Evolutionary conservation across 2,797 vertebrate genomes (phyloP).

Genomic region (Coilia nasus): DNA sequence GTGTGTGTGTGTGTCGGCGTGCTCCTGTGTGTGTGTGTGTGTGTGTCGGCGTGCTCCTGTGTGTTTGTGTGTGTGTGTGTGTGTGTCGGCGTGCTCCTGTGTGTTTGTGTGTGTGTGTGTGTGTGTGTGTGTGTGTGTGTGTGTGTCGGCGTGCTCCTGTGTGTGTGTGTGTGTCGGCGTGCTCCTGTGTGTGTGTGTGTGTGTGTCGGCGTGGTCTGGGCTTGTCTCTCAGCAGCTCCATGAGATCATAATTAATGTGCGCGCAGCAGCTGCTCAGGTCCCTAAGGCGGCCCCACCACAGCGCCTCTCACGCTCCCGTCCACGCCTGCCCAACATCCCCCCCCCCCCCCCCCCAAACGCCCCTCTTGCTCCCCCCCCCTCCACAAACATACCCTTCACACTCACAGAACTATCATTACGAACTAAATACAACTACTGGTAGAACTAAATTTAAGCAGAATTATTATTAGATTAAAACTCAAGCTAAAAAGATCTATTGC

Average conservation of each 20-base stretch:
- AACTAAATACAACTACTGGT: background rate
- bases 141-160: no score
- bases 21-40: no score
- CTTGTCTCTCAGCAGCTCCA: constrained; percentile 38
- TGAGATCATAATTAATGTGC: constrained; percentile 31
- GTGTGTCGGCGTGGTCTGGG: constrained; percentile 32
- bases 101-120: no score
- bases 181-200: background rate
- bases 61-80: no score
- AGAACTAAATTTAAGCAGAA: background rate
- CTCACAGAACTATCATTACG: no score
- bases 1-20: no score
- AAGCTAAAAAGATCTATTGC: no score
- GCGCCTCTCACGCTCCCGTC: background rate
- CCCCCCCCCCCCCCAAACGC: background rate
- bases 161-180: background rate
- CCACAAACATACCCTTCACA: no score
- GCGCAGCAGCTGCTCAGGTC: constrained; percentile 31
- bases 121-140: no score
- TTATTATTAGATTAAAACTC: background rate
- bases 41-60: no score
- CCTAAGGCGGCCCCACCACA: background rate
- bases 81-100: no score
- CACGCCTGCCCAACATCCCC: background rate
- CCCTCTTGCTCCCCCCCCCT: no score